These are phyloP conservation scores for Saccopteryx leptura DNA, from an alignment of 2,113 vertebrate genomes.

Conservation along the genomic window DNA sequence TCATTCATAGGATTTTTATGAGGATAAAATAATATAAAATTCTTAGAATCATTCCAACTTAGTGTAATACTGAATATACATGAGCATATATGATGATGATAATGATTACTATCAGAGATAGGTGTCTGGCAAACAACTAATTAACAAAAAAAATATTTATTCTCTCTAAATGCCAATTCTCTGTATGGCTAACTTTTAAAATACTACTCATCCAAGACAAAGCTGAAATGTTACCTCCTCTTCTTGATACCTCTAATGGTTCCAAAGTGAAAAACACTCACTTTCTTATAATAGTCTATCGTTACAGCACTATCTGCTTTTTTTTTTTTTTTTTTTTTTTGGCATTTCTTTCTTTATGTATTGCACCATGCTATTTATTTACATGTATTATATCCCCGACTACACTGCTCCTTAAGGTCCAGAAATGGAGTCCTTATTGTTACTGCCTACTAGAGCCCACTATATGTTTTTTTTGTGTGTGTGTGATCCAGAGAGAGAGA, in stretches of 20 bases:
- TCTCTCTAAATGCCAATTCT: neutral
- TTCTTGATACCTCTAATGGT: neutral
- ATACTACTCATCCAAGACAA: neutral
- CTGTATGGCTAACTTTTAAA: slow-evolving; percentile 9
- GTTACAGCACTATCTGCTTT: neutral
- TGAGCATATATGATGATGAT: neutral
- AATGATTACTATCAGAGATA: neutral
- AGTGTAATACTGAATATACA: neutral
- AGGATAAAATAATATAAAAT: slow-evolving; percentile 33
- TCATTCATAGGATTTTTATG: neutral
- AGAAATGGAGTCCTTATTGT: neutral
- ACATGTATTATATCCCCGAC: neutral
- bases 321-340: neutral
- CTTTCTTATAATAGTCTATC: neutral
- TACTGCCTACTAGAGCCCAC: neutral
- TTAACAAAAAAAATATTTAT: neutral
- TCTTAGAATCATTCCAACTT: neutral
- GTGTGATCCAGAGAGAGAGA: too few species aligned
- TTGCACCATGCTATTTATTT: neutral
- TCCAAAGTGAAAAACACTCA: neutral
- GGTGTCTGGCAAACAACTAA: neutral
- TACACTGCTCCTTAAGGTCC: neutral
- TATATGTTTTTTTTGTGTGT: neutral
- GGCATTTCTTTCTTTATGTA: neutral
- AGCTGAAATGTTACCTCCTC: neutral